Conservation (phyloP, 2,888 invertebrate genomes). For the Synergus umbraculus region DNA sequence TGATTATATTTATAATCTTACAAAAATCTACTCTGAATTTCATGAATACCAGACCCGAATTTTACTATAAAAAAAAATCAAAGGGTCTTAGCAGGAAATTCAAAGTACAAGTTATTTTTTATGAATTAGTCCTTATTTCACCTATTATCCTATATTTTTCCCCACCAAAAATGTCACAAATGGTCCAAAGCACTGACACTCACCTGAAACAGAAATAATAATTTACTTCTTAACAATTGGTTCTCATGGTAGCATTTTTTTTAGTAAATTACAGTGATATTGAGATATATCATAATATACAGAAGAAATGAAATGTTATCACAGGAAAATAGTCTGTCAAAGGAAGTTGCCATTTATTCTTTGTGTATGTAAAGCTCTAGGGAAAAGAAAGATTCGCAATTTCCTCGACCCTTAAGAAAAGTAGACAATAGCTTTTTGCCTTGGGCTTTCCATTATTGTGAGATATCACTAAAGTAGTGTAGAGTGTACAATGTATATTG, state of each 20-base stretch:
- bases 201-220: conserved; percentile 18
- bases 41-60: too few relatives aligned
- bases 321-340: not conserved
- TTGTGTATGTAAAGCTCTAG: not conserved
- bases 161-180: not conserved
- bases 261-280: not conserved
- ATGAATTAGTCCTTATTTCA: not conserved
- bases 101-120: too few relatives aligned
- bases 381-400: conserved; percentile 18
- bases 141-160: not conserved
- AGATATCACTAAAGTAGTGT: conserved; percentile 27
- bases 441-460: conserved; percentile 31
- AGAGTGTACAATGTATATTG: not conserved
- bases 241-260: not conserved
- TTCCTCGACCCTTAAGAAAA: conserved; percentile 30
- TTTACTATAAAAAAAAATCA: too few relatives aligned
- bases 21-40: too few relatives aligned
- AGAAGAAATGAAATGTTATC: not conserved
- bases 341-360: not conserved
- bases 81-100: too few relatives aligned
- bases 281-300: not conserved
- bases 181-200: not conserved
- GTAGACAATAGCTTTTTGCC: conserved; percentile 32
- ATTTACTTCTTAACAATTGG: not conserved
- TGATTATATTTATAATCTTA: too few relatives aligned